phyloP scores from a whole-genome alignment of 2,113 vertebrate genomes.

The Campylorhamphus procurvoides region DNA sequence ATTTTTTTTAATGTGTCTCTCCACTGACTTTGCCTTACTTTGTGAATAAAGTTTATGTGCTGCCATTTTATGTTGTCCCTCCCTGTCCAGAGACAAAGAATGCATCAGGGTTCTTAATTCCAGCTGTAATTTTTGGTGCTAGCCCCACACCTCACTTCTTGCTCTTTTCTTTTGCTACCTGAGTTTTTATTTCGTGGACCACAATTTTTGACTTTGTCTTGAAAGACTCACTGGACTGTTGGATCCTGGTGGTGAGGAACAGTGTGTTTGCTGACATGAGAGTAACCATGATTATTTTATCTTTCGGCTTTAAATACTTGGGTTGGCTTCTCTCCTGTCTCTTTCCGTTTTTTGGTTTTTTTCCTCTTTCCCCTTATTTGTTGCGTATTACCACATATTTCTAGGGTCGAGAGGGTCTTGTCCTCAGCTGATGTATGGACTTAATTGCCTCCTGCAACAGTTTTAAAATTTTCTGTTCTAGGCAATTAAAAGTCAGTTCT shows the following conservation, averaged over 20 bases:
- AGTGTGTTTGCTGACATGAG: not conserved
- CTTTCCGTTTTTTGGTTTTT: too few relatives aligned
- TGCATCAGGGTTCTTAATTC: not conserved
- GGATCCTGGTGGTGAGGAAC: not conserved
- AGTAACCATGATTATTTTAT: not conserved
- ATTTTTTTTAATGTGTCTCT: not conserved
- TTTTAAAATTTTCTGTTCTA: not conserved
- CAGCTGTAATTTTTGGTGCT: fast-evolving
- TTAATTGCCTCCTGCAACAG: not conserved
- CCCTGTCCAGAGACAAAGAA: not conserved
- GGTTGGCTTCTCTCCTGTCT: not conserved
- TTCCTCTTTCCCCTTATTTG: fast-evolving
- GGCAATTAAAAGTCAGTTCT: not conserved
- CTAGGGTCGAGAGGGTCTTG: not conserved
- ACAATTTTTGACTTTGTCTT: not conserved
- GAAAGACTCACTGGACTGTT: not conserved
- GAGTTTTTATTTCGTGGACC: not conserved
- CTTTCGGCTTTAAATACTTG: not conserved
- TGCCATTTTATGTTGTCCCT: not conserved
- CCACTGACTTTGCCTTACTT: not conserved
- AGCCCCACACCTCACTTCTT: not conserved
- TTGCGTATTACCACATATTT: not conserved
- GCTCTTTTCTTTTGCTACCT: not conserved
- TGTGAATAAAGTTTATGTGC: not conserved
- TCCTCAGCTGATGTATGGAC: not conserved